Conservation (phyloP, 2,113 vertebrate species). For the Heterotilapia buettikoferi region DNA sequence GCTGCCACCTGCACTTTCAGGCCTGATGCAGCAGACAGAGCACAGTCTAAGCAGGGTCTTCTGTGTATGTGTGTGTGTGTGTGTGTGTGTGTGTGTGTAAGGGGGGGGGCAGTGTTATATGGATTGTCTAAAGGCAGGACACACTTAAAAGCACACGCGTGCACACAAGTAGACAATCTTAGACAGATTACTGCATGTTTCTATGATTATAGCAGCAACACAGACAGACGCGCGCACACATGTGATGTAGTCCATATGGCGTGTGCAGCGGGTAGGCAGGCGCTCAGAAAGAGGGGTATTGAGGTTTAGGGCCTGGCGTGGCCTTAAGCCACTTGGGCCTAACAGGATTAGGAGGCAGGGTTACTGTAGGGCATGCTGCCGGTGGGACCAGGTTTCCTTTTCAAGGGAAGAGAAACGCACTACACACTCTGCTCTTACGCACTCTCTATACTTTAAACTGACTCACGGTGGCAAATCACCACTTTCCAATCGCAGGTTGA, state of each 20-base stretch:
- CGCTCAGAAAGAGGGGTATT: constrained; percentile 43
- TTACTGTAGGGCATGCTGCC: constrained; percentile 49
- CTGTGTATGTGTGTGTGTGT: too few relatives aligned
- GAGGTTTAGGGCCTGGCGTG: constrained; percentile 46
- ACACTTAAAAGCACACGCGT: neutral
- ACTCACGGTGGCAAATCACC: neutral
- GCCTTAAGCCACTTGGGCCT: constrained; percentile 61
- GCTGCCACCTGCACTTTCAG: too few relatives aligned
- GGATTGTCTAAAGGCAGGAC: neutral
- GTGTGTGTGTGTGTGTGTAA: rapidly evolving
- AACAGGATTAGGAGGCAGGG: constrained; percentile 63
- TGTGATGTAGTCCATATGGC: constrained; percentile 42
- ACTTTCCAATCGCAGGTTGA: neutral
- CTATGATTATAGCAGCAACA: neutral
- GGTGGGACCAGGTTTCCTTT: constrained; percentile 18
- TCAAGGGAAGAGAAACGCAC: neutral
- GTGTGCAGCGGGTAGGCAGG: constrained; percentile 14
- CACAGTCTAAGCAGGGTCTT: too few relatives aligned
- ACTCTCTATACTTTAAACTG: neutral
- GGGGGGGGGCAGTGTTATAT: neutral
- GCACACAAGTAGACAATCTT: neutral
- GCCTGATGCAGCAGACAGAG: too few relatives aligned
- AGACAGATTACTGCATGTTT: constrained; percentile 25
- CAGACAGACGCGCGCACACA: neutral
- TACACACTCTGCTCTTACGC: neutral